Percentiles rank a stretch among this genome's conserved stretches.
Conservation (phyloP, 1,140 invertebrate genomes). For the Helicorthomorpha holstii region DNA sequence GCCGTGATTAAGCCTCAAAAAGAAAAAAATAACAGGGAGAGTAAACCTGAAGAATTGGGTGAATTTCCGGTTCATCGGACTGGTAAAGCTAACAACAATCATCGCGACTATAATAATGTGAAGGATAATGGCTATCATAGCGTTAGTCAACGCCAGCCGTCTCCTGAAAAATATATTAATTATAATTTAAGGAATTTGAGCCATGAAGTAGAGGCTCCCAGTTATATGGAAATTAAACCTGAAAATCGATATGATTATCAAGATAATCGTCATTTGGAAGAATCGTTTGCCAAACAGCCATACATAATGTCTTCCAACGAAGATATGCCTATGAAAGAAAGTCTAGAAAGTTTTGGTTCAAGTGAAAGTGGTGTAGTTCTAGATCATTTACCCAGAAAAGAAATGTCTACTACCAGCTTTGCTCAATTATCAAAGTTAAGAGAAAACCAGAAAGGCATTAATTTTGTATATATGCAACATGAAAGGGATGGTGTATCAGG, state of each 20-base stretch:
- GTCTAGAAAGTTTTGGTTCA: slow-evolving; percentile 8
- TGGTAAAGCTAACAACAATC: no score
- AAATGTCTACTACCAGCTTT: slow-evolving; percentile 38
- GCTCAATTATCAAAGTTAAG: slow-evolving; percentile 40
- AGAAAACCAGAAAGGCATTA: slow-evolving; percentile 32
- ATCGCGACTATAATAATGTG: no score
- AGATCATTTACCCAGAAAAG: slow-evolving; percentile 21
- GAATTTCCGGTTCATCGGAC: slow-evolving; percentile 17
- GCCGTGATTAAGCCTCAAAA: slow-evolving; percentile 37
- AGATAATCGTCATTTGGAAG: background rate
- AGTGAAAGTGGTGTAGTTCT: slow-evolving; percentile 14
- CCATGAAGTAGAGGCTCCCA: no score
- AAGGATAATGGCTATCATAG: no score
- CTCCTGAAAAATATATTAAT: no score
- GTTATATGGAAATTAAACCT: no score
- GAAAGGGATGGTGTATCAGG: slow-evolving; percentile 22
- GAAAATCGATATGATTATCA: background rate
- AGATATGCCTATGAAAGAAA: slow-evolving; percentile 4
- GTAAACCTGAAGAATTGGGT: slow-evolving; percentile 42
- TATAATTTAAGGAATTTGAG: no score
- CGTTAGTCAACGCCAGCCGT: no score
- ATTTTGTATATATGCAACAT: slow-evolving; percentile 43
- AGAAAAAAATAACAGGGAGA: slow-evolving; percentile 40
- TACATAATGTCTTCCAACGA: background rate
- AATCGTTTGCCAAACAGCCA: background rate